Evolutionary conservation across 2,797 vertebrate species (phyloP).

Genomic region (Halcyon badia): DNA sequence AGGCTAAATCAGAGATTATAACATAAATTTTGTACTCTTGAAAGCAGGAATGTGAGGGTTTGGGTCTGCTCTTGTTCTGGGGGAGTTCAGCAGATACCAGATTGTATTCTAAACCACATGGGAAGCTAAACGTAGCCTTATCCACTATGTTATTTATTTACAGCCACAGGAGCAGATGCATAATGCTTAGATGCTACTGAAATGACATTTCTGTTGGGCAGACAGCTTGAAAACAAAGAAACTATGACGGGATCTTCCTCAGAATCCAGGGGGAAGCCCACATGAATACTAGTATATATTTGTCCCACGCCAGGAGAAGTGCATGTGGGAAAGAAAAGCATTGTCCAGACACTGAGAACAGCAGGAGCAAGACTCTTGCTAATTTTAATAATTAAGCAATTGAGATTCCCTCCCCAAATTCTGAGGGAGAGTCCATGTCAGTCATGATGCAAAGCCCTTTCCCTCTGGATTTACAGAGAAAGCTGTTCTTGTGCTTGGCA

Average conservation of each 20-base stretch:
- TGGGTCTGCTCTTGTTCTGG: neutral
- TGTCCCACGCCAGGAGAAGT: rapidly evolving
- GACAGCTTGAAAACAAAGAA: conserved; percentile 49
- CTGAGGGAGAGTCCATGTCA: neutral
- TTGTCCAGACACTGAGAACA: neutral
- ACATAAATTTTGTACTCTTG: neutral
- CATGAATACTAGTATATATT: neutral
- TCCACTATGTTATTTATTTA: conserved; percentile 43
- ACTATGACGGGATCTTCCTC: neutral
- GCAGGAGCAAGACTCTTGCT: neutral
- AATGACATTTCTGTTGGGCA: conserved; percentile 58
- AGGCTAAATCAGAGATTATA: neutral
- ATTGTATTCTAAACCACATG: conserved; percentile 30
- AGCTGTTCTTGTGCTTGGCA: neutral
- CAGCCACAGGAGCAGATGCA: conserved; percentile 49
- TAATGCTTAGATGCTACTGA: conserved; percentile 47
- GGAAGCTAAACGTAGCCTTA: conserved; percentile 29
- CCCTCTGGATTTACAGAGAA: neutral
- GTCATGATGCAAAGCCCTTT: neutral
- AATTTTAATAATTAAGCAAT: neutral
- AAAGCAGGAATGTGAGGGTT: neutral
- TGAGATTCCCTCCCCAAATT: neutral
- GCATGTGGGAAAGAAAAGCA: neutral
- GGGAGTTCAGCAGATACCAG: conserved; percentile 35
- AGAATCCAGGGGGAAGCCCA: neutral